phyloP scores from a whole-genome alignment of 2,888 invertebrate species.

The Abscondita cerata region DNA sequence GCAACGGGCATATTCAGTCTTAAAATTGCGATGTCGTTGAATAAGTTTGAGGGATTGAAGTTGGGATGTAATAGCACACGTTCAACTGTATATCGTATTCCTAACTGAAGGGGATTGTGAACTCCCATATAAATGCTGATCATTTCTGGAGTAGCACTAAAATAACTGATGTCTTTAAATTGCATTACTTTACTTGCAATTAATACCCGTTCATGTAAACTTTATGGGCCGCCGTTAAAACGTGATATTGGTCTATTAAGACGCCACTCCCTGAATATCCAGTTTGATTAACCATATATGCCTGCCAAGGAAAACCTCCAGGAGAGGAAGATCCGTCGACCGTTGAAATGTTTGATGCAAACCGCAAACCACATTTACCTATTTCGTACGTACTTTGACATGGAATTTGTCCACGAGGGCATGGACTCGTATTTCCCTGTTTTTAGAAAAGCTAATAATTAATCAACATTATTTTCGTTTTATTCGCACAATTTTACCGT shows the following conservation, averaged over 20 bases:
- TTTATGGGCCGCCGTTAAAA: slow-evolving; percentile 78
- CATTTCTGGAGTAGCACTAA: slow-evolving; percentile 26
- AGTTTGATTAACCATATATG: slow-evolving; percentile 52
- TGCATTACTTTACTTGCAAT: not conserved
- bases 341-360: slow-evolving; percentile 55
- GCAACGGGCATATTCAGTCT: slow-evolving; percentile 68
- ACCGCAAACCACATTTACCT: slow-evolving; percentile 59
- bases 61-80: slow-evolving; percentile 61
- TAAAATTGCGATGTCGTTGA: slow-evolving; percentile 83
- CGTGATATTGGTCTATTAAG: slow-evolving; percentile 69
- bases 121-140: slow-evolving; percentile 42
- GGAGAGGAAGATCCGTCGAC: slow-evolving; percentile 65
- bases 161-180: slow-evolving; percentile 1
- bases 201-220: slow-evolving; percentile 64
- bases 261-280: slow-evolving; percentile 75
- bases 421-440: slow-evolving; percentile 31
- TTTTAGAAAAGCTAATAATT: too few species aligned
- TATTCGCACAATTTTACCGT: too few species aligned
- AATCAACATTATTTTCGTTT: too few species aligned
- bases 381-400: slow-evolving; percentile 46
- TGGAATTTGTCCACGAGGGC: slow-evolving; percentile 47
- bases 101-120: slow-evolving; percentile 30
- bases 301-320: slow-evolving; percentile 80
- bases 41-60: slow-evolving; percentile 76
- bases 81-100: slow-evolving; percentile 39